phyloP scores from a whole-genome alignment of 2,113 vertebrate species.

The Callipepla californica region DNA sequence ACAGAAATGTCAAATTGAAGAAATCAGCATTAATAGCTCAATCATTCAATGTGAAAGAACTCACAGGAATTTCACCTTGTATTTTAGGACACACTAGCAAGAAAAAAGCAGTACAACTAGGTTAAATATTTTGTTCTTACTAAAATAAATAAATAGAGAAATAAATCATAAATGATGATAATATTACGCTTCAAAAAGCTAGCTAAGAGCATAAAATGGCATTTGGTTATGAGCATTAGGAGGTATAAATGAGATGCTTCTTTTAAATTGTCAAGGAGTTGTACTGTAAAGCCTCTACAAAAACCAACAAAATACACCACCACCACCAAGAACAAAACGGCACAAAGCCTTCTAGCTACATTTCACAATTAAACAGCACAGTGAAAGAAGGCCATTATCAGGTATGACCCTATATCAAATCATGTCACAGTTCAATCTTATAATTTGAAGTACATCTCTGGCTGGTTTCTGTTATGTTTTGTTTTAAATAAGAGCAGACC shows the following conservation, averaged over 20 bases:
- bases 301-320: not conserved
- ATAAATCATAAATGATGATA: not conserved
- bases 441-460: not conserved
- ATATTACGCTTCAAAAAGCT: not conserved
- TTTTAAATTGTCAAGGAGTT: not conserved
- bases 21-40: not conserved
- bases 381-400: not conserved
- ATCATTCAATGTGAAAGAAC: not conserved
- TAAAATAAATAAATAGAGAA: not conserved
- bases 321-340: too few species aligned
- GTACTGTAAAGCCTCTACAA: not conserved
- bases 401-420: rapidly evolving
- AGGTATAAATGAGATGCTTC: not conserved
- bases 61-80: not conserved
- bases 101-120: not conserved
- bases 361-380: not conserved
- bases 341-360: not conserved
- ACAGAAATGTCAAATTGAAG: not conserved
- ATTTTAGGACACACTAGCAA: not conserved
- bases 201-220: not conserved
- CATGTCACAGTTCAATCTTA: not conserved
- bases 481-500: rapidly evolving
- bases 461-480: too few species aligned
- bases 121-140: not conserved
- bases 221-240: not conserved